Percentiles rank a stretch among this genome's conserved stretches.
Conservation (phyloP, 1,140 invertebrate species). For the Rhopalosiphum maidis region DNA sequence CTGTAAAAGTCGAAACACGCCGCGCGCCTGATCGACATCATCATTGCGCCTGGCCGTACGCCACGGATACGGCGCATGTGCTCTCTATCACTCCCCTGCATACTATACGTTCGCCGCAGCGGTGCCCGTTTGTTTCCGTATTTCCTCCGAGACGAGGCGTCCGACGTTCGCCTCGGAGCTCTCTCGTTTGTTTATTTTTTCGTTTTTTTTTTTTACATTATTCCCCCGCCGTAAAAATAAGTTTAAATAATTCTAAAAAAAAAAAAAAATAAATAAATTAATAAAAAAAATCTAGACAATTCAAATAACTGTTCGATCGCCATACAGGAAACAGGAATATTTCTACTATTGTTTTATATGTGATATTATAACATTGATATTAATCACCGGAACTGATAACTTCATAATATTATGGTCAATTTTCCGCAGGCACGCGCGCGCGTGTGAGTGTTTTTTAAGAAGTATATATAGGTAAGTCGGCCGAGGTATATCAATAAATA, state of each 20-base stretch:
- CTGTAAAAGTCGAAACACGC: background rate
- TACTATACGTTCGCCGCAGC: background rate
- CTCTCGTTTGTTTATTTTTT: conserved; percentile 5
- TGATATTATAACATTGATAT: background rate
- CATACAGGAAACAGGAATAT: conserved; percentile 15
- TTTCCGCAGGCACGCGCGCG: background rate
- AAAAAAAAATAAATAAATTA: background rate
- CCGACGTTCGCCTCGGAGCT: conserved; percentile 45
- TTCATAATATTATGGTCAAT: background rate
- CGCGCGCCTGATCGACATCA: background rate
- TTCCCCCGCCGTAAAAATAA: background rate
- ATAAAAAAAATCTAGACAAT: background rate
- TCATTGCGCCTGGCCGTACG: background rate
- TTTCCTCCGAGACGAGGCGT: conserved; percentile 43
- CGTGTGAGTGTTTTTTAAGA: background rate
- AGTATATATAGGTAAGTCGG: background rate
- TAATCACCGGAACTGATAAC: background rate
- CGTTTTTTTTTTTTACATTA: background rate
- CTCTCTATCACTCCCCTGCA: background rate
- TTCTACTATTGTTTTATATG: background rate
- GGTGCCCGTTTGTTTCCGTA: conserved; percentile 41
- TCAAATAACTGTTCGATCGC: background rate
- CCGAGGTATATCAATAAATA: background rate
- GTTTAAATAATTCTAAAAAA: background rate
- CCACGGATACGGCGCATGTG: background rate